Percentiles rank a stretch among this genome's conserved stretches.
Conservation (phyloP, 1,140 invertebrate species). For the Schlechtendalia chinensis region DNA sequence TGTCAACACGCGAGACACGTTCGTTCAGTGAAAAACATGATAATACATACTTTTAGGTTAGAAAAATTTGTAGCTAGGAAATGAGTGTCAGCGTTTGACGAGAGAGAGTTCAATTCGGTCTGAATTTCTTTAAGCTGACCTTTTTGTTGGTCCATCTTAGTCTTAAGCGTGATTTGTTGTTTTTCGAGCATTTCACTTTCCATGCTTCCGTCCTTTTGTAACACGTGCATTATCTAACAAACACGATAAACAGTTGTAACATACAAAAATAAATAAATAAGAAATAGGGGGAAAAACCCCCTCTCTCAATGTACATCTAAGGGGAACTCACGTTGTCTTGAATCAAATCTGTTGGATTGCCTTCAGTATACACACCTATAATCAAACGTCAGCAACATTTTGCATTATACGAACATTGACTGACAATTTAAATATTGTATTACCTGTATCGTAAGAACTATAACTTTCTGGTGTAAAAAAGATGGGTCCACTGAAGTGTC, state of each 20-base stretch:
- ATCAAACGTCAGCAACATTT: not conserved
- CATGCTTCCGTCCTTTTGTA: not conserved
- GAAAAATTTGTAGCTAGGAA: constrained; percentile 23
- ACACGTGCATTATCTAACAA: constrained; percentile 17
- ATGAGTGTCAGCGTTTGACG: constrained; percentile 32
- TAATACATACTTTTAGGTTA: constrained; percentile 43
- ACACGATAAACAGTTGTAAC: not conserved
- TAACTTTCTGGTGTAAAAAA: constrained; percentile 18
- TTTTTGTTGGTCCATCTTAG: constrained; percentile 40
- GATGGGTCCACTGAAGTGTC: not conserved
- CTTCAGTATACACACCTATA: constrained; percentile 14
- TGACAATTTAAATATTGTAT: not conserved
- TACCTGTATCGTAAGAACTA: constrained; percentile 20
- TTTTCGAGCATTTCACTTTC: constrained; percentile 38
- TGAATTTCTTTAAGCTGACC: constrained; percentile 43
- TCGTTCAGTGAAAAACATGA: not conserved
- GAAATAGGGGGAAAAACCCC: too few species aligned
- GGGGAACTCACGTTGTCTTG: constrained; percentile 7
- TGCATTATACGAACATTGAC: not conserved
- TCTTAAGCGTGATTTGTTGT: constrained; percentile 32
- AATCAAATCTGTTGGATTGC: constrained; percentile 20
- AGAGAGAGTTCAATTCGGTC: constrained; percentile 5
- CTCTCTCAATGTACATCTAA: too few species aligned
- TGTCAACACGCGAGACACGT: not conserved
- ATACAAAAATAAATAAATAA: not conserved